Evolutionary conservation across 2,888 invertebrate species (phyloP).

Genomic region (Scelioninae gen. 2): DNA sequence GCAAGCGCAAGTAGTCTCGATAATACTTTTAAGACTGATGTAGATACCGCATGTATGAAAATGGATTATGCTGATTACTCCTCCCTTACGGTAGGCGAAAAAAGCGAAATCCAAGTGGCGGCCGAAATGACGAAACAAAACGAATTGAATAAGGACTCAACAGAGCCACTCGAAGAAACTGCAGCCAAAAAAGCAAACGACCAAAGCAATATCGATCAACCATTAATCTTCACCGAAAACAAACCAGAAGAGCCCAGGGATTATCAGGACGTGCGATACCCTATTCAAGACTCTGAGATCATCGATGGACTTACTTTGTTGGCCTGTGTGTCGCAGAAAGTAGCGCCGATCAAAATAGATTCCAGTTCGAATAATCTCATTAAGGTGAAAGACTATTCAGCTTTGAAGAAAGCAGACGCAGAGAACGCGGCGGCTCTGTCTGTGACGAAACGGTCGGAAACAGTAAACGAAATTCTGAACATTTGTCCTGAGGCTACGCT

Average conservation of each 20-base stretch:
- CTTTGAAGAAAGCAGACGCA: slow-evolving; percentile 59
- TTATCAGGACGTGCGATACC: slow-evolving; percentile 3
- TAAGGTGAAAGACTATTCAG: slow-evolving; percentile 69
- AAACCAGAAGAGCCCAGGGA: slow-evolving; percentile 4
- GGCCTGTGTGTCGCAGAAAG: slow-evolving; percentile 71
- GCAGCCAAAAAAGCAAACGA: slow-evolving; percentile 15
- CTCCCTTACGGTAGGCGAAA: slow-evolving; percentile 60
- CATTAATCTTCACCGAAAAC: neutral
- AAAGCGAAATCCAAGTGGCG: neutral
- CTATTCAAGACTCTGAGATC: slow-evolving; percentile 50
- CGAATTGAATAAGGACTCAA: neutral
- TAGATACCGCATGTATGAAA: slow-evolving; percentile 25
- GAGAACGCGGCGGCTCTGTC: slow-evolving; percentile 57
- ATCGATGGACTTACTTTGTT: slow-evolving; percentile 72
- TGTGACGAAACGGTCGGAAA: slow-evolving; percentile 50
- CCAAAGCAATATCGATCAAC: slow-evolving; percentile 12
- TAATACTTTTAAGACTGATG: slow-evolving; percentile 48
- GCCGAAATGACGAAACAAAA: neutral
- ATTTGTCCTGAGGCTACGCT: slow-evolving; percentile 68
- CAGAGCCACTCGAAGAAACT: neutral
- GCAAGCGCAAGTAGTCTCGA: slow-evolving; percentile 16
- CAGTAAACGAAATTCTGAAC: slow-evolving; percentile 64
- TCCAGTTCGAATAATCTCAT: slow-evolving; percentile 58
- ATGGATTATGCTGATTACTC: slow-evolving; percentile 25
- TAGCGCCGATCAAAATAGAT: slow-evolving; percentile 64